Evolutionary conservation across 2,113 vertebrate species (phyloP).

Genomic region (Bujurquina vittata): DNA sequence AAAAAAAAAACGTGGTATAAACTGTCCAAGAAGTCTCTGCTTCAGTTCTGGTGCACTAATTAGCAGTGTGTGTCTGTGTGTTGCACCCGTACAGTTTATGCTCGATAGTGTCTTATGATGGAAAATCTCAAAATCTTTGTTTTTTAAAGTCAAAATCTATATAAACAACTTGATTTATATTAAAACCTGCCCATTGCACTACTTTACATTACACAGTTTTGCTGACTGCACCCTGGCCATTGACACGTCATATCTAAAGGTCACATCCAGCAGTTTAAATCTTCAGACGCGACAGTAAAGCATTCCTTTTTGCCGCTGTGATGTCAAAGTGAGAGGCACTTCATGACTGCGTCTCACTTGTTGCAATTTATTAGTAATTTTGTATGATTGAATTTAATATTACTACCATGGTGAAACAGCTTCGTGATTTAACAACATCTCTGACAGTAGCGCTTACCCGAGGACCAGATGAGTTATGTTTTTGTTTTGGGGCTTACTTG

Average conservation of each 20-base stretch:
- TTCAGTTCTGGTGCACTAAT: neutral
- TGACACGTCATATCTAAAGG: neutral
- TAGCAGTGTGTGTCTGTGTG: neutral
- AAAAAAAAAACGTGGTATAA: neutral
- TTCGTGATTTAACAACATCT: neutral
- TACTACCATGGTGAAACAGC: neutral
- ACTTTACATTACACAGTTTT: neutral
- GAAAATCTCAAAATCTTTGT: too few species aligned
- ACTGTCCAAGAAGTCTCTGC: neutral
- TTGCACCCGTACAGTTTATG: neutral
- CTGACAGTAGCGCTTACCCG: neutral
- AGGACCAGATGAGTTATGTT: neutral
- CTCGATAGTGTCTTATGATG: neutral
- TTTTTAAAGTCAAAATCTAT: neutral
- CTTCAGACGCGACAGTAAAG: too few species aligned
- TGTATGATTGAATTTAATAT: neutral
- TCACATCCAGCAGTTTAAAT: neutral
- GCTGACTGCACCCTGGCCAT: too few species aligned
- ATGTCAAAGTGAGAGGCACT: neutral
- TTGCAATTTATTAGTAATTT: neutral
- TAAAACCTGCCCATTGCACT: neutral
- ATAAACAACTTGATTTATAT: neutral
- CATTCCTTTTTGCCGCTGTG: rapidly evolving
- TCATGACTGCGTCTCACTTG: neutral
- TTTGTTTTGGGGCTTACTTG: neutral